A percentile compares a stretch with the other conserved stretches of the same genome.
Evolutionary conservation across 2,888 invertebrate genomes (phyloP).

Genomic region (Periphyllus acericola): DNA sequence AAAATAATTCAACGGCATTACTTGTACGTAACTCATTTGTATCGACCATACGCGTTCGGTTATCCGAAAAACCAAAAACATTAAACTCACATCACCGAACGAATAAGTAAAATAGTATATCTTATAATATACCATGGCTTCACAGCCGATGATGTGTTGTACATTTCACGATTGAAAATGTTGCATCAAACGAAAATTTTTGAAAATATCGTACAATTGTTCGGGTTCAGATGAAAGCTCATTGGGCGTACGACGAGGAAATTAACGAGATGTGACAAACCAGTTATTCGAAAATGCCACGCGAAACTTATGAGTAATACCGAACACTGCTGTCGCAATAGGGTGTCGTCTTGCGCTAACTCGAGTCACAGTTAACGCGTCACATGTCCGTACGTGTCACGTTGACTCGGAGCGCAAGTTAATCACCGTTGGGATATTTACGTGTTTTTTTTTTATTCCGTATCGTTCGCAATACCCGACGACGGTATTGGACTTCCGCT

Average conservation of each 20-base stretch:
- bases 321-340: neutral
- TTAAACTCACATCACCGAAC: no score
- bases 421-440: neutral
- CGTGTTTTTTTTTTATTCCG: no score
- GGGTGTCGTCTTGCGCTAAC: neutral
- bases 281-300: neutral
- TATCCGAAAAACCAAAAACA: neutral
- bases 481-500: neutral
- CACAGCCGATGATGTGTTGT: no score
- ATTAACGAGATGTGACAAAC: neutral
- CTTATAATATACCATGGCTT: no score
- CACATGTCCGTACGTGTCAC: neutral
- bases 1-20: neutral
- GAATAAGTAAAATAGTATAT: no score
- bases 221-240: no score
- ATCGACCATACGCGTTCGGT: neutral
- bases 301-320: neutral
- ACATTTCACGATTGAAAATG: no score
- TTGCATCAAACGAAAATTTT: no score
- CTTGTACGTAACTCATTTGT: neutral
- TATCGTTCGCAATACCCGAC: no score
- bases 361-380: neutral
- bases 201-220: no score
- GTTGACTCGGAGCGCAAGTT: neutral
- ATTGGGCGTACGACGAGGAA: neutral